These are phyloP conservation scores for Tenrec ecaudatus DNA, from an alignment of 2,113 vertebrate genomes.

Conservation along the genomic window DNA sequence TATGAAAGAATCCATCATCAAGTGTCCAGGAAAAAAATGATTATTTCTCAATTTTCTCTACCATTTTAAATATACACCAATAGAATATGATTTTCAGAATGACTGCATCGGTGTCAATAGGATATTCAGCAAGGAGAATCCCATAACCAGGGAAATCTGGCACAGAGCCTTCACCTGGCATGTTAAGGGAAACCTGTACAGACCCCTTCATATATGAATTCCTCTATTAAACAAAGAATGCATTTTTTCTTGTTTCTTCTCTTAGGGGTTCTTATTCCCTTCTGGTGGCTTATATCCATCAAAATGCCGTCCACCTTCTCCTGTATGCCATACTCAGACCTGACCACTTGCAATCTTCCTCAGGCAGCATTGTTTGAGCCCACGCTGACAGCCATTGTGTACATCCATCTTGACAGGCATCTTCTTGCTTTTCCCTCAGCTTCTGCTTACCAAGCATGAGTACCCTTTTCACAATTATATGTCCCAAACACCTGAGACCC, in stretches of 20 bases:
- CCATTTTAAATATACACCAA: conserved; percentile 67
- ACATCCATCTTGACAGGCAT: too few relatives aligned
- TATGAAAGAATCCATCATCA: background rate
- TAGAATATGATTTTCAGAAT: conserved; percentile 61
- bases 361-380: background rate
- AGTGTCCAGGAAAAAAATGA: background rate
- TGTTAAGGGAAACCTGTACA: background rate
- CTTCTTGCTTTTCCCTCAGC: too few relatives aligned
- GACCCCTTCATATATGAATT: background rate
- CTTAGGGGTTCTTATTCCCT: background rate
- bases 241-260: background rate
- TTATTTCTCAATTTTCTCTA: conserved; percentile 58
- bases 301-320: background rate
- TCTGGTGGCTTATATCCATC: background rate
- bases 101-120: conserved; percentile 12
- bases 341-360: background rate
- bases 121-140: conserved; percentile 62
- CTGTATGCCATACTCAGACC: background rate
- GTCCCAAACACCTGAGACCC: too few relatives aligned
- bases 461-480: too few relatives aligned
- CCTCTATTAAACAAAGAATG: background rate
- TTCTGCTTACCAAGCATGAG: background rate
- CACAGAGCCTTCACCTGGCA: background rate
- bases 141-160: conserved; percentile 42
- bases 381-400: background rate